Percentiles rank a stretch among this genome's conserved stretches.
Conservation (phyloP, 2,113 vertebrate species). For the Echinops telfairi region DNA sequence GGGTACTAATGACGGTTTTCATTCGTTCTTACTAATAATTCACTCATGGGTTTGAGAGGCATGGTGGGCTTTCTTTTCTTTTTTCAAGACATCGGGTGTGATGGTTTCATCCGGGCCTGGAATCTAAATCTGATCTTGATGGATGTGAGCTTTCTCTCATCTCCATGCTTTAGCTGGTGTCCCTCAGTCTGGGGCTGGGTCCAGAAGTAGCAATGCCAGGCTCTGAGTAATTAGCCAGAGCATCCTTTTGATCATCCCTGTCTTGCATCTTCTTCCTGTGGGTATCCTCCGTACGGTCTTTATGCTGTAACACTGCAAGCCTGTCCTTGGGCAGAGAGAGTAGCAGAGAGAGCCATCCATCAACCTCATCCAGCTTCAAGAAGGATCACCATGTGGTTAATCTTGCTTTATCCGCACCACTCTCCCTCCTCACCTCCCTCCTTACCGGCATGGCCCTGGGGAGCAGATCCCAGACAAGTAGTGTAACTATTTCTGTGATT, state of each 20-base stretch:
- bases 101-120: background rate
- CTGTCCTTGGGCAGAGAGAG: background rate
- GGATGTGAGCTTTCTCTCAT: background rate
- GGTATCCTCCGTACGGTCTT: background rate
- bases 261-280: background rate
- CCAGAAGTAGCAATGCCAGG: background rate
- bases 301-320: background rate
- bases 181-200: no score
- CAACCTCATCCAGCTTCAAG: background rate
- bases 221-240: background rate
- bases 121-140: background rate
- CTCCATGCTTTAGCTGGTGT: background rate
- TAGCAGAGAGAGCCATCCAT: background rate
- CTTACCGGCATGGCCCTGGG: background rate
- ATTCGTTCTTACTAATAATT: conserved; percentile 22
- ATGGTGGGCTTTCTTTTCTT: background rate
- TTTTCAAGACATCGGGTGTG: background rate
- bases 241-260: background rate
- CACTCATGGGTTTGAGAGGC: conserved; percentile 8
- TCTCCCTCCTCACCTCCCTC: background rate
- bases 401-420: background rate
- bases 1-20: conserved; percentile 33
- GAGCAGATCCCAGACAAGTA: background rate
- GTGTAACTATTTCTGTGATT: background rate
- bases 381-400: background rate